Percentiles rank a stretch among this genome's conserved stretches.
Conservation (phyloP, 2,888 invertebrate species). For the Lysandra bellargus region DNA sequence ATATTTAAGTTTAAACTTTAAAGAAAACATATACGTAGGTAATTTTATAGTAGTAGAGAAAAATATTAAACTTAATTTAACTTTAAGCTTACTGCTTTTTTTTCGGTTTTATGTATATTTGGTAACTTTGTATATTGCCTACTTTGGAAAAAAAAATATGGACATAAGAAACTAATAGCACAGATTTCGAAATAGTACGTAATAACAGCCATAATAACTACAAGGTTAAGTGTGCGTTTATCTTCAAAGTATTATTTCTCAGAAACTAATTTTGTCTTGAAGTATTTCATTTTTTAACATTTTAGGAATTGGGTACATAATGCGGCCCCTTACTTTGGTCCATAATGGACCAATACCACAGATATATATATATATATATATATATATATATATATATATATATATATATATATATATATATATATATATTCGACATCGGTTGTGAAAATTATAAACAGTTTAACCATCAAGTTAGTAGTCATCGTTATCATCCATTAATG, state of each 20-base stretch:
- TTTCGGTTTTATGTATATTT: not conserved
- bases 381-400: no score
- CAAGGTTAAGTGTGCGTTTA: not conserved
- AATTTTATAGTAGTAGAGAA: no score
- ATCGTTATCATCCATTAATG: no score
- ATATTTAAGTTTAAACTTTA: not conserved
- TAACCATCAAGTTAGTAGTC: no score
- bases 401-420: no score
- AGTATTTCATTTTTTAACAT: no score
- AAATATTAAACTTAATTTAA: not conserved
- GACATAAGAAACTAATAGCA: not conserved
- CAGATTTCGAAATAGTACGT: not conserved
- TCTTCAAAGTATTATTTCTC: not conserved
- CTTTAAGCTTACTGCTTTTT: not conserved
- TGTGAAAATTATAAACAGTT: no score
- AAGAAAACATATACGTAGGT: not conserved
- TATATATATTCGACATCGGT: no score
- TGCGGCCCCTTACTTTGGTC: no score
- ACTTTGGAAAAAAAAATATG: not conserved
- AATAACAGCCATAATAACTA: not conserved
- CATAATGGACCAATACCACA: no score
- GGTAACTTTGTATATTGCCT: not conserved
- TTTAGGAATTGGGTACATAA: no score
- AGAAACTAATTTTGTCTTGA: not conserved
- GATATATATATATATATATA: no score